Percentiles rank a stretch among this genome's conserved stretches.
Evolutionary conservation across 1,140 invertebrate genomes (phyloP).

Genomic region (Tyrophagus putrescentiae): DNA sequence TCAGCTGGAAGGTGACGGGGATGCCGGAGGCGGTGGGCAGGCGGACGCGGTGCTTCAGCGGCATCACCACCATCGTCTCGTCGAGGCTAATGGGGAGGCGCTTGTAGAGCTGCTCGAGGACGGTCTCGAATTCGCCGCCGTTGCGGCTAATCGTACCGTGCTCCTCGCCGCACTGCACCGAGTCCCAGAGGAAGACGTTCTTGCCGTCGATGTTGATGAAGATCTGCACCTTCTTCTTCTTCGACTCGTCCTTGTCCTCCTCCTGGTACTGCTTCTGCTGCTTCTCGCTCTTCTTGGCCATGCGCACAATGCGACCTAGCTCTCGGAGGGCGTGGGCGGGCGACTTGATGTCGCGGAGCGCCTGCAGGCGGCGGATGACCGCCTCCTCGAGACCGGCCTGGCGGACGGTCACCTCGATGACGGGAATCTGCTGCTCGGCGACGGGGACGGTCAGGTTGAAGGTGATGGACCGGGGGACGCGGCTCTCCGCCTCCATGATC

Average conservation of each 20-base stretch:
- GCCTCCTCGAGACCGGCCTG: conserved; percentile 6
- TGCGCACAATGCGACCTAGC: background rate
- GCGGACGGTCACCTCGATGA: conserved; percentile 13
- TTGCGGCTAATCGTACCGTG: too few species aligned
- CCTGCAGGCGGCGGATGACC: background rate
- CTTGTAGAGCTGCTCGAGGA: background rate
- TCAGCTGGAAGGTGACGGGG: conserved; percentile 18
- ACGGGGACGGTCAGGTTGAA: conserved; percentile 20
- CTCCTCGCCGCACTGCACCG: conserved; percentile 1
- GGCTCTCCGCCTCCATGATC: background rate
- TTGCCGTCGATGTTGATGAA: conserved; percentile 22
- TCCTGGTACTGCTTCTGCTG: background rate
- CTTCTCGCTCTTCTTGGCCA: background rate
- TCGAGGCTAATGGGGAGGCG: conserved; percentile 7
- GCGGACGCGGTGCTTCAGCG: conserved; percentile 4
- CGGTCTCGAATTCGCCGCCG: background rate
- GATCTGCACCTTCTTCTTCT: conserved; percentile 17
- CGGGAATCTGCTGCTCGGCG: conserved; percentile 4
- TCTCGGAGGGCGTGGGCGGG: conserved; percentile 3
- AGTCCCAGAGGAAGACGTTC: conserved; percentile 17
- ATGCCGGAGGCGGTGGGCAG: conserved; percentile 18
- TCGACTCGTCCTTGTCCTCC: background rate
- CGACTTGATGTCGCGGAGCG: background rate
- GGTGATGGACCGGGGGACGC: conserved; percentile 15
- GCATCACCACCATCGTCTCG: conserved; percentile 12